A percentile compares a stretch with the other conserved stretches of the same genome.
phyloP scores from a whole-genome alignment of 2,797 vertebrate genomes.

The Galagoides demidoff region DNA sequence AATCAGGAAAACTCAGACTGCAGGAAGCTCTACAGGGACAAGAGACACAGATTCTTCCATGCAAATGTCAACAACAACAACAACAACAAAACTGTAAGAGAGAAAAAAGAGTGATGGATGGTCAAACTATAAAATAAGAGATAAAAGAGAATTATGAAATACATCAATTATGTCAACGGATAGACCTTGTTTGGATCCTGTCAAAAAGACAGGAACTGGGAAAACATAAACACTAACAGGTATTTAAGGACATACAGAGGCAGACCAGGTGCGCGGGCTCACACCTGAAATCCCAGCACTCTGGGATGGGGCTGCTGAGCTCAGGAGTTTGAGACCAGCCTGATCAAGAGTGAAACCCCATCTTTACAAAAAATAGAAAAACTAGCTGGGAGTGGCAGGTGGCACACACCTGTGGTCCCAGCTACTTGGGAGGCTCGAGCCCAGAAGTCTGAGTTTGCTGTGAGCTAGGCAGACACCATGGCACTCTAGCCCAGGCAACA shows the following conservation, averaged over 20 bases:
- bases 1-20: background rate
- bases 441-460: background rate
- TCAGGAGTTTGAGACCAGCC: background rate
- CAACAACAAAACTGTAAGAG: background rate
- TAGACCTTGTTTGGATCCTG: background rate
- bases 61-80: too few relatives aligned
- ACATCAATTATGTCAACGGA: background rate
- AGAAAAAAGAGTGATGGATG: background rate
- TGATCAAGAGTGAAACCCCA: background rate
- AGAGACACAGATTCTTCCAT: background rate
- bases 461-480: background rate
- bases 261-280: background rate
- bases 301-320: background rate
- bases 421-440: background rate
- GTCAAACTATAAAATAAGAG: background rate
- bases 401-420: background rate
- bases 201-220: background rate
- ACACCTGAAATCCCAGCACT: background rate
- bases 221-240: too few relatives aligned
- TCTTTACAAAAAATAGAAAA: background rate
- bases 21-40: background rate
- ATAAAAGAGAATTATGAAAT: background rate
- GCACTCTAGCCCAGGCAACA: background rate
- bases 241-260: background rate
- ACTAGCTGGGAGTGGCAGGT: background rate